phyloP scores from a whole-genome alignment of 2,797 vertebrate genomes.

The Takifugu ocellatus region DNA sequence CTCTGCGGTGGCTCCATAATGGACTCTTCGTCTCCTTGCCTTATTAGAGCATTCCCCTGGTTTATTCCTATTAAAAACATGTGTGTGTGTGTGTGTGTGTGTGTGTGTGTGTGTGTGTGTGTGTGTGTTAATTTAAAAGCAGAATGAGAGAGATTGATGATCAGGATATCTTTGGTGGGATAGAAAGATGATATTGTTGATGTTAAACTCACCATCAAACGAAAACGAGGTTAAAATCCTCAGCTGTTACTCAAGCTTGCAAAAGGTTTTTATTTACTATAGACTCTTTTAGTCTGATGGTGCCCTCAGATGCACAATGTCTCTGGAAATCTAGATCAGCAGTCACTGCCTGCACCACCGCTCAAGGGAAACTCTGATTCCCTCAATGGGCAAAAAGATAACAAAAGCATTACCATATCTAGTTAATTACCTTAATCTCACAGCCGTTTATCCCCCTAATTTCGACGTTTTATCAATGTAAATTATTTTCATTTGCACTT shows the following conservation, averaged over 20 bases:
- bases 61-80: constrained; percentile 28
- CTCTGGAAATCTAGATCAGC: constrained; percentile 52
- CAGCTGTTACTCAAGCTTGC: constrained; percentile 38
- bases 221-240: neutral
- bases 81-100: no score
- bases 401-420: constrained; percentile 66
- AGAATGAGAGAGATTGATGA: no score
- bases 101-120: no score
- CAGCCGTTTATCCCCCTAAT: constrained; percentile 65
- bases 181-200: no score
- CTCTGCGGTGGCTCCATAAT: constrained; percentile 57
- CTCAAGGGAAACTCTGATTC: constrained; percentile 55
- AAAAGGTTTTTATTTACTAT: constrained; percentile 52
- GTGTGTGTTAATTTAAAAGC: no score
- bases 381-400: constrained; percentile 63
- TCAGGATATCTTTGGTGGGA: constrained; percentile 16
- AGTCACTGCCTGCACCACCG: constrained; percentile 34
- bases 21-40: constrained; percentile 55
- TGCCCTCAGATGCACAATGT: constrained; percentile 51
- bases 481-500: constrained; percentile 69
- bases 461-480: constrained; percentile 69
- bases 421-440: constrained; percentile 69
- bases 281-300: constrained; percentile 34
- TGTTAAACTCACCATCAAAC: no score
- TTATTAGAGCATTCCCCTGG: constrained; percentile 48